Evolutionary conservation across 2,888 invertebrate genomes (phyloP).

Genomic region (Plagodis pulveraria): DNA sequence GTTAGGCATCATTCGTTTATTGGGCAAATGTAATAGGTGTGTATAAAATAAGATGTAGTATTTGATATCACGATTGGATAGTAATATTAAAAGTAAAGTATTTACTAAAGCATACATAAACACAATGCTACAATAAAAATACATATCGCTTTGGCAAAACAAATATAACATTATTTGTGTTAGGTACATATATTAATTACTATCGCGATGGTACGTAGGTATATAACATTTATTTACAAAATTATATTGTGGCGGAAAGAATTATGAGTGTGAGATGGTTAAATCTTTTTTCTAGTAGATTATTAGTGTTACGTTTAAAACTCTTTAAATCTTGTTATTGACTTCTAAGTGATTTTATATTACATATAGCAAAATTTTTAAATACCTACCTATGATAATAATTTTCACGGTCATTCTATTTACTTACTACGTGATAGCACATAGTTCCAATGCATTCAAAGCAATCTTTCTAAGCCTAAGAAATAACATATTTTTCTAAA

Average conservation of each 20-base stretch:
- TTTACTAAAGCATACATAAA: conserved; percentile 68
- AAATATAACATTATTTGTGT: conserved; percentile 47
- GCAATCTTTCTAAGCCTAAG: conserved; percentile 66
- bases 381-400: conserved; percentile 18
- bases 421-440: conserved; percentile 51
- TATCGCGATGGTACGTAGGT: conserved; percentile 58
- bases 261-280: conserved; percentile 42
- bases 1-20: conserved; percentile 76
- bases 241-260: conserved; percentile 32
- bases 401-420: conserved; percentile 44
- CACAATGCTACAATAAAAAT: conserved; percentile 80
- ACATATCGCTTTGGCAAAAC: conserved; percentile 82
- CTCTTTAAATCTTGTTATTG: conserved; percentile 48
- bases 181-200: conserved; percentile 52
- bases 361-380: neutral
- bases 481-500: conserved; percentile 74
- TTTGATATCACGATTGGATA: conserved; percentile 77
- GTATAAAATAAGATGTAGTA: conserved; percentile 75
- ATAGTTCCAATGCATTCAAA: conserved; percentile 56
- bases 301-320: conserved; percentile 46
- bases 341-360: conserved; percentile 32
- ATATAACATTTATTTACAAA: conserved; percentile 60
- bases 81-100: conserved; percentile 52
- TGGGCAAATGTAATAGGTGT: conserved; percentile 72
- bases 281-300: conserved; percentile 48